A percentile compares a stretch with the other conserved stretches of the same genome.
These are phyloP conservation scores for Bothrops jararaca DNA, from an alignment of 2,113 vertebrate genomes.

Conservation along the genomic window DNA sequence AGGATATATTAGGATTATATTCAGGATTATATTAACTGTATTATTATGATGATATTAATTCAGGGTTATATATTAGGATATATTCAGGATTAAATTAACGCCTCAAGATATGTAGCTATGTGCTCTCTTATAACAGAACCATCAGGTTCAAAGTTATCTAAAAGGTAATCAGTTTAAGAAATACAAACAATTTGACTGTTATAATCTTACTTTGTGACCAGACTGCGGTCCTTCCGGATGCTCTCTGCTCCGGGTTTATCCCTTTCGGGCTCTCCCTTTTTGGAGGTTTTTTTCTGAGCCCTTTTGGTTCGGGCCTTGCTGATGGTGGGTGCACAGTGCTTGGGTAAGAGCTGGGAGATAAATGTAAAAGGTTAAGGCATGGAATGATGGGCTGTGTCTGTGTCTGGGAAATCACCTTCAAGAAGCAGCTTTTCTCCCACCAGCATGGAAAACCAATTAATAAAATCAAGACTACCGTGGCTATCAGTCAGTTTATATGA, in stretches of 20 bases:
- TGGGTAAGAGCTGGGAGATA: conserved; percentile 80
- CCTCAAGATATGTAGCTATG: not conserved
- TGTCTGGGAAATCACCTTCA: not conserved
- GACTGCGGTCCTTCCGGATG: conserved; percentile 80
- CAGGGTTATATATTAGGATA: not conserved
- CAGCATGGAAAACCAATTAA: not conserved
- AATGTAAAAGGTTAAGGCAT: accelerated
- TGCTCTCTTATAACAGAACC: not conserved
- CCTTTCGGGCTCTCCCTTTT: conserved; percentile 78
- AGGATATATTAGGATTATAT: not conserved
- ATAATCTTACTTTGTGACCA: conserved; percentile 83
- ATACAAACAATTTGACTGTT: not conserved
- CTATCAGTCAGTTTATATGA: no score
- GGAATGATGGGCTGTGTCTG: not conserved
- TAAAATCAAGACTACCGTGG: not conserved
- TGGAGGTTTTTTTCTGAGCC: conserved; percentile 71
- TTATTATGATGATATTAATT: not conserved
- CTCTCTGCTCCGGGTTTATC: conserved; percentile 90
- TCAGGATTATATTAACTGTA: not conserved
- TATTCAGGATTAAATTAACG: not conserved
- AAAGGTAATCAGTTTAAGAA: not conserved
- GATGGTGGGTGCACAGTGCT: conserved; percentile 84
- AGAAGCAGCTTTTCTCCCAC: not conserved
- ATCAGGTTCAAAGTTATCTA: not conserved
- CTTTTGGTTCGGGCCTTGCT: conserved; percentile 85